phyloP scores from a whole-genome alignment of 2,797 vertebrate species.

The Scomberomorus guttatus region DNA sequence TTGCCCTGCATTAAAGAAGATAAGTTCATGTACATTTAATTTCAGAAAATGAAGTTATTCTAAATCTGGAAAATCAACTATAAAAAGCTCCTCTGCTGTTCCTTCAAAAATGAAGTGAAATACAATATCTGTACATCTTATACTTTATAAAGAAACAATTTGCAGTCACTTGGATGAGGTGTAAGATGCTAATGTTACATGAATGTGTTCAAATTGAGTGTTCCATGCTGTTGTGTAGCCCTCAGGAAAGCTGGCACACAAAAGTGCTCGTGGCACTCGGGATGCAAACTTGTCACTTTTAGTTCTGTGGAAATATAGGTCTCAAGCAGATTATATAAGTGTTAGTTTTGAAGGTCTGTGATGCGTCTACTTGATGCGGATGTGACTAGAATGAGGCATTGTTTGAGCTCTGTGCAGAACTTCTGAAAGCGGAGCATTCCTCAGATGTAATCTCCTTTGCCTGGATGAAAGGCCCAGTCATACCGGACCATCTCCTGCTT shows the following conservation, averaged over 20 bases:
- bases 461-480: slow-evolving; percentile 83
- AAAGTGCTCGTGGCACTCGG: neutral
- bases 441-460: slow-evolving; percentile 86
- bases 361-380: slow-evolving; percentile 68
- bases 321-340: slow-evolving; percentile 70
- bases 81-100: neutral
- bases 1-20: neutral
- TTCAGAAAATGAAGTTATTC: neutral
- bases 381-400: slow-evolving; percentile 70
- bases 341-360: slow-evolving; percentile 57
- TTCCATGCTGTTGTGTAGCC: slow-evolving; percentile 22
- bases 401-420: slow-evolving; percentile 68
- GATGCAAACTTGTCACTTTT: slow-evolving; percentile 45
- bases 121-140: neutral
- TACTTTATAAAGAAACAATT: neutral
- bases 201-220: slow-evolving; percentile 3
- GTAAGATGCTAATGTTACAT: neutral
- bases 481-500: slow-evolving; percentile 83
- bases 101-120: neutral
- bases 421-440: slow-evolving; percentile 80
- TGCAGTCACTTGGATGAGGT: neutral
- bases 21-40: neutral
- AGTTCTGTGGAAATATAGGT: slow-evolving; percentile 40
- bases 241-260: slow-evolving; percentile 29
- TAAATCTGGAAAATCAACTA: neutral